Evolutionary conservation across 2,888 invertebrate genomes (phyloP).

Genomic region (Didymodactylos carnosus): DNA sequence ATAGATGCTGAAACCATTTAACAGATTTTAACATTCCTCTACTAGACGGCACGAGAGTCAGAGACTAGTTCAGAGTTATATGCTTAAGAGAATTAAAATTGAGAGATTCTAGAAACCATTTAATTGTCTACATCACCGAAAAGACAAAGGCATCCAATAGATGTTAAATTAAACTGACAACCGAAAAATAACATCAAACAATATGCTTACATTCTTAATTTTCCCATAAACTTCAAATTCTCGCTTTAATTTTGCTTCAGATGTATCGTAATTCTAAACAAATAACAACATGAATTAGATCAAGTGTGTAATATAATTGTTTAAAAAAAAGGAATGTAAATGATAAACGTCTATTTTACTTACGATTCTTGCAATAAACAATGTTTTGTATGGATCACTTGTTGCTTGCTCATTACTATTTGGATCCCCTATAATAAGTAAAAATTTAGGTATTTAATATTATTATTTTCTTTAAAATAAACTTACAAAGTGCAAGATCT

Average conservation of each 20-base stretch:
- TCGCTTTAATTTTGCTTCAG: slow-evolving; percentile 81
- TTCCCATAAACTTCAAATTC: slow-evolving; percentile 95
- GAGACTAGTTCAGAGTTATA: too few species aligned
- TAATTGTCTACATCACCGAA: too few species aligned
- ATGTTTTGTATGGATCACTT: slow-evolving; percentile 79
- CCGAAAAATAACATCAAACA: too few species aligned
- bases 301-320: background rate
- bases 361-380: slow-evolving; percentile 86
- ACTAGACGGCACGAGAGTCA: too few species aligned
- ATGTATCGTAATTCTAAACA: slow-evolving; percentile 86
- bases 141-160: too few species aligned
- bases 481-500: slow-evolving; percentile 45
- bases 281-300: background rate
- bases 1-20: too few species aligned
- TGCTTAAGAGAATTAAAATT: too few species aligned
- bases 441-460: background rate
- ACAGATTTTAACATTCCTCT: too few species aligned
- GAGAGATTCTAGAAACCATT: too few species aligned
- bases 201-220: slow-evolving; percentile 63
- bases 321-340: background rate
- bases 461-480: background rate
- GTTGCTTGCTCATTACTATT: slow-evolving; percentile 55
- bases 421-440: slow-evolving; percentile 41
- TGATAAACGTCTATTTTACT: slow-evolving; percentile 34
- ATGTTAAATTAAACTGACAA: too few species aligned